Evolutionary conservation across 2,113 vertebrate genomes (phyloP), one percentile per base, ranked within the genome.

Genomic region (Cygnus buccinator): DNA sequence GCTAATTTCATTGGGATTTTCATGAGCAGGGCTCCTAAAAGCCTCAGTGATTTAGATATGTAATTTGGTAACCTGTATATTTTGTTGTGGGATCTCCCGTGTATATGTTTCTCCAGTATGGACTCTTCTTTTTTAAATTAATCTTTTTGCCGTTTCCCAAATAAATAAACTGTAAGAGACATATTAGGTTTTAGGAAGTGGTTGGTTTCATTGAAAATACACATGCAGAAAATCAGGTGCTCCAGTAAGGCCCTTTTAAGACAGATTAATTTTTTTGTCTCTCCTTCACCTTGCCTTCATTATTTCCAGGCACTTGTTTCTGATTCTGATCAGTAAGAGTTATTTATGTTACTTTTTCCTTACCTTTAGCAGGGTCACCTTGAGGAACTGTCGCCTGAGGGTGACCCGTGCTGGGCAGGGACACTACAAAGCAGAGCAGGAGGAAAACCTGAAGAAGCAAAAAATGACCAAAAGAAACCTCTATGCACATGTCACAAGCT

Each of bases 171-270:
- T 68, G 31, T 33, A 43, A 66, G 1, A 84, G 12, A 19, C 3
- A 5, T 54, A n/a, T 54, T 10, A 74, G 50, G 23, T 6, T 15
- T 9, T 35, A 89, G 63, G 80, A 72, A 65, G 63, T 39, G 33
- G 54, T 37, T 57, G 39, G 14, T 76, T 80, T 73, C 46, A 39
- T 39, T 86, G 44, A 72, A 95, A 90, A 83, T 76, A 55, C 25
- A 37, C 31, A 33, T 37, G 9, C 35, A 61, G 80, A 59, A 22
- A 82, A 84, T 58, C 0, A 46, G 33, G 43, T 65, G 59, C 13
- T 55, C 59, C 59, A 75, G 26, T 58, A 5, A 0, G 43, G 68
- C 22, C 31, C 57, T 67, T 67, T 91, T 33, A 84, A 0, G 0
- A 43, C 29, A 29, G 7, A 48, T 89, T 84, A 41, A 39, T 2